phyloP scores from a whole-genome alignment of 2,113 vertebrate genomes.

The Triplophysa rosa region DNA sequence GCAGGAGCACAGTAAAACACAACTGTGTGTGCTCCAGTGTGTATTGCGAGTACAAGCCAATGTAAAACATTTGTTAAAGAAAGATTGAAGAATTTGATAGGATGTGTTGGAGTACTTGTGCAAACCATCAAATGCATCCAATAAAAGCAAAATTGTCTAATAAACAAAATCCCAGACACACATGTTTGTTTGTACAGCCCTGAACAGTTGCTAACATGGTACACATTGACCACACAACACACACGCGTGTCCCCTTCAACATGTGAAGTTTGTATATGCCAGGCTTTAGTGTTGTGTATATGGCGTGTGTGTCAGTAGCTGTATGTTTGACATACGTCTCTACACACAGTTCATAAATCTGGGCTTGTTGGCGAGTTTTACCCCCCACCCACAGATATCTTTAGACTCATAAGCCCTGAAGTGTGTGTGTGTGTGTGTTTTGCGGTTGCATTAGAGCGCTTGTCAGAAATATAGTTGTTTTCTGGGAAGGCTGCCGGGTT shows the following conservation, averaged over 20 bases:
- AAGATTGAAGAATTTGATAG: too few relatives aligned
- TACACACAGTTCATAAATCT: conserved; percentile 32
- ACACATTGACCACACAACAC: too few relatives aligned
- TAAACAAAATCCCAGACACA: too few relatives aligned
- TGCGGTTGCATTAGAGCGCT: conserved; percentile 30
- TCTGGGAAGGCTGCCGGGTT: conserved; percentile 33
- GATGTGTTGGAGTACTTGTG: too few relatives aligned
- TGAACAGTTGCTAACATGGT: too few relatives aligned
- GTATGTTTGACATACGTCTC: conserved; percentile 28
- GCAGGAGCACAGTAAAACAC: background rate
- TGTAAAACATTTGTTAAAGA: background rate
- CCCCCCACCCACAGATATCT: conserved; percentile 28
- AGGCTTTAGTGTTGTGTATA: conserved; percentile 3
- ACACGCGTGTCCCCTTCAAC: background rate
- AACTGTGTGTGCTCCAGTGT: conserved; percentile 15
- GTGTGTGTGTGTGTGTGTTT: conserved; percentile 24
- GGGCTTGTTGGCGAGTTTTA: conserved; percentile 24
- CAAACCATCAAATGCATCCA: too few relatives aligned
- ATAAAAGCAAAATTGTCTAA: too few relatives aligned
- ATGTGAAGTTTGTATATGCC: background rate
- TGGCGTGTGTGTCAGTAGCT: conserved; percentile 29
- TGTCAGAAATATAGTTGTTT: conserved; percentile 41
- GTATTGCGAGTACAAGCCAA: conserved; percentile 5
- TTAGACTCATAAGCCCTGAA: conserved; percentile 28
- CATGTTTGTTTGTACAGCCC: too few relatives aligned